Evolutionary conservation across 2,797 vertebrate species (phyloP), one percentile per base, ranked within the genome.

Genomic region (Aeoliscus strigatus): DNA sequence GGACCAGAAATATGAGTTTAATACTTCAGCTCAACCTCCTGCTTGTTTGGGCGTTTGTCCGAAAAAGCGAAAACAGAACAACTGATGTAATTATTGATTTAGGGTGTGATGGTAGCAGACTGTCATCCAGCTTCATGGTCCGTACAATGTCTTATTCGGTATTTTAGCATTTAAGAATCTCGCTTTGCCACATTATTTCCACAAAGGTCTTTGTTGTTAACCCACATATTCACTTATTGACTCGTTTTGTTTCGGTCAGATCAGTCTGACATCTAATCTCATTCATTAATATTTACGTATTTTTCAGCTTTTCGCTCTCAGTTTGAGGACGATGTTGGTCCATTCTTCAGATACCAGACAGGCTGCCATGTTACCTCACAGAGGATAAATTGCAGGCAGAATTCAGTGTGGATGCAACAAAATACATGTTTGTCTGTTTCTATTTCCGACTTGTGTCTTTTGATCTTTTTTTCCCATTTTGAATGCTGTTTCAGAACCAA

Each of bases 1-100:
- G 13, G 30, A 69, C 60, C 15, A 50, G 31, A 25, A 36, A 52
- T 30, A 44, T 39, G 26, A 59, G 21, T 44, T 2, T 27, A 13
- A 55, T 31, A 27, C 32, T 34, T 47, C 24, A 15, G 14, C 41
- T 57, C 37, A 65, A 57, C 13, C 18, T 16, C 27, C 28, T 15
- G 34, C 33, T 5, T 16, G 27, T 39, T 15, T 27, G 12, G 6
- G 12, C 8, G 44, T 65, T 47, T 4, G 28, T 13, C 9, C 39
- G 24, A 27, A 36, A 42, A 49, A 10, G 5, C 8, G 36, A 44
- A 42, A 42, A 3, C 24, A 25, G 8, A 25, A 15, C 13, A 32
- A 26, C 12, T 21, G 14, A 23, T 12, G 27, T 45, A 52, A 45
- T 42, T 39, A 71, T 46, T 1, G 1, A 18, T 39, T 44, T 29